Conservation (phyloP, 2,113 vertebrate species). For the Macroglossus sobrinus region DNA sequence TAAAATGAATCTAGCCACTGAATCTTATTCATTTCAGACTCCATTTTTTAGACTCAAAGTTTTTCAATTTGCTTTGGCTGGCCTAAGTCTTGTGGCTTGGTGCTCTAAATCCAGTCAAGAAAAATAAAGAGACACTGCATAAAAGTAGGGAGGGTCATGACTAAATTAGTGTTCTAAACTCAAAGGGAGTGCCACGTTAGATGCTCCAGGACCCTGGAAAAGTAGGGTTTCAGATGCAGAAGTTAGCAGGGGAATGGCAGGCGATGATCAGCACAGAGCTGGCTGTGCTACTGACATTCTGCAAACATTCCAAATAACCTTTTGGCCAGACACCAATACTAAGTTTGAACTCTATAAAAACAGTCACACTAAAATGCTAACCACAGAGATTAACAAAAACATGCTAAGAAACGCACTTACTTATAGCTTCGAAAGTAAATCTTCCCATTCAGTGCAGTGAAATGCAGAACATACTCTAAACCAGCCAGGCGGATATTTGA, state of each 20-base stretch:
- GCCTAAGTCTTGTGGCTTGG: not conserved
- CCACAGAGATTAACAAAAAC: not conserved
- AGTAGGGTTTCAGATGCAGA: not conserved
- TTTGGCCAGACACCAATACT: not conserved
- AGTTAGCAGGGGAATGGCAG: not conserved
- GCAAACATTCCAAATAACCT: not conserved
- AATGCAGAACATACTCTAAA: constrained; percentile 93
- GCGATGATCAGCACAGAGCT: not conserved
- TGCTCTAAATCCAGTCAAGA: not conserved
- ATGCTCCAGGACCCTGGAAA: not conserved
- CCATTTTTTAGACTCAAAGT: not conserved
- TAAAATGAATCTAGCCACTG: not conserved
- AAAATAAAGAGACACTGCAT: not conserved
- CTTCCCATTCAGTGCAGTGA: constrained; percentile 92
- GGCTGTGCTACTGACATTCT: not conserved
- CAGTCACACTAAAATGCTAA: not conserved
- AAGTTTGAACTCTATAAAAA: not conserved
- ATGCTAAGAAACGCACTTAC: constrained; percentile 76
- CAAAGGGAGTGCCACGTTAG: not conserved
- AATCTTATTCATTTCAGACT: not conserved
- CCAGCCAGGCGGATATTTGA: constrained; percentile 92
- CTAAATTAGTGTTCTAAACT: not conserved
- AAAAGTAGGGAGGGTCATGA: not conserved
- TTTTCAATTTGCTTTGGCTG: not conserved
- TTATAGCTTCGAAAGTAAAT: constrained; percentile 96